Conservation (phyloP, 2,113 vertebrate species). For the Orcinus orca region DNA sequence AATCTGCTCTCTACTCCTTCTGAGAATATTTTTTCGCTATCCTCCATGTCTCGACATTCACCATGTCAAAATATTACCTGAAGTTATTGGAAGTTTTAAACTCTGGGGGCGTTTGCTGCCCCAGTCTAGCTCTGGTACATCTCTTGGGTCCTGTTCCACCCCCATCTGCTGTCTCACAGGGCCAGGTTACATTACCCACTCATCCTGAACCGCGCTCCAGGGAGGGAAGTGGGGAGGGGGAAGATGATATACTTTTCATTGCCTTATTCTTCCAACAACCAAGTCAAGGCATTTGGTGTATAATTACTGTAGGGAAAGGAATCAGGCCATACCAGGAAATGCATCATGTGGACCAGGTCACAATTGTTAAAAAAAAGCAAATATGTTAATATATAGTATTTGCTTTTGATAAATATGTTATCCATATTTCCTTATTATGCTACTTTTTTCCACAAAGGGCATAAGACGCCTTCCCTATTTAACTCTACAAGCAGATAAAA, state of each 20-base stretch:
- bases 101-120: not conserved
- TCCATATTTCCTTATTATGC: not conserved
- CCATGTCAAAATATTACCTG: not conserved
- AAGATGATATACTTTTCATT: accelerated
- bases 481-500: not conserved
- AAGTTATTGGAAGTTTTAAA: not conserved
- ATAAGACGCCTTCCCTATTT: not conserved
- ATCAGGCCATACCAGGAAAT: not conserved
- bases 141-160: too few species aligned
- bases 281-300: not conserved
- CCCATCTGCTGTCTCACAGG: not conserved
- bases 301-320: not conserved
- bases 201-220: accelerated
- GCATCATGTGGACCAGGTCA: not conserved
- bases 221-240: accelerated
- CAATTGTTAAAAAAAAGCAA: not conserved
- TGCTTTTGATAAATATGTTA: not conserved
- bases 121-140: accelerated
- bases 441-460: not conserved
- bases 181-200: not conserved
- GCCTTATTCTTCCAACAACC: not conserved
- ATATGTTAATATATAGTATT: not conserved
- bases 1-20: not conserved
- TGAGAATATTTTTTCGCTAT: not conserved
- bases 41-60: not conserved